Evolutionary conservation across 2,888 invertebrate genomes (phyloP).

Genomic region (Hydrotaea diabolus): DNA sequence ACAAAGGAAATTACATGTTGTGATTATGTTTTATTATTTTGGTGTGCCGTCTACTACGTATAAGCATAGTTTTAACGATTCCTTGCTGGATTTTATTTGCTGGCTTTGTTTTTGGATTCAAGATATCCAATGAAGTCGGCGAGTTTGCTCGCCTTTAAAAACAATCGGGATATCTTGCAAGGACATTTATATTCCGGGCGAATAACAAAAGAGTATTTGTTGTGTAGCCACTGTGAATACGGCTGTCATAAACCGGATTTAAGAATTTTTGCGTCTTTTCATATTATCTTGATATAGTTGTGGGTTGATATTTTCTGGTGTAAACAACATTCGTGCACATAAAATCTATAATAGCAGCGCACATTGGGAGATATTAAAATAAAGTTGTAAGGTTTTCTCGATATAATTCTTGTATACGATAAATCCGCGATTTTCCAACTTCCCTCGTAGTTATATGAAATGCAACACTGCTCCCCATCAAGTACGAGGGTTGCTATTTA

Average conservation of each 20-base stretch:
- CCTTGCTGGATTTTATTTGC: not conserved
- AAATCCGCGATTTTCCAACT: too few species aligned
- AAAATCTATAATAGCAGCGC: not conserved
- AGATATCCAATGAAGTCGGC: slow-evolving; percentile 42
- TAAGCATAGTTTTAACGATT: too few species aligned
- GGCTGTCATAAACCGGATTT: not conserved
- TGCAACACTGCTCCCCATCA: too few species aligned
- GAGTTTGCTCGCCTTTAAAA: slow-evolving; percentile 27
- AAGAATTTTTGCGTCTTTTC: not conserved
- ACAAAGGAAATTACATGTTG: not conserved
- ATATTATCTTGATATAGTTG: not conserved
- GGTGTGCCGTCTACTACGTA: not conserved
- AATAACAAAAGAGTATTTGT: not conserved
- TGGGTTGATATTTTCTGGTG: too few species aligned
- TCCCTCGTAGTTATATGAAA: too few species aligned
- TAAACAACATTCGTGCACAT: not conserved
- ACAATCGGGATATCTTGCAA: slow-evolving; percentile 29
- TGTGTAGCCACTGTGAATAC: not conserved
- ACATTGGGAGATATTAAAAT: too few species aligned
- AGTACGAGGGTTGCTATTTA: too few species aligned
- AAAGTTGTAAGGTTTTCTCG: too few species aligned
- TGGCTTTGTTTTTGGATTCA: not conserved
- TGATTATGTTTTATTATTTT: not conserved
- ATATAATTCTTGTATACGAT: too few species aligned
- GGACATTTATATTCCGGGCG: not conserved